Base-by-base conservation (phyloP, 1,140 invertebrate genomes). In the Aphaenogaster rudis region DNA sequence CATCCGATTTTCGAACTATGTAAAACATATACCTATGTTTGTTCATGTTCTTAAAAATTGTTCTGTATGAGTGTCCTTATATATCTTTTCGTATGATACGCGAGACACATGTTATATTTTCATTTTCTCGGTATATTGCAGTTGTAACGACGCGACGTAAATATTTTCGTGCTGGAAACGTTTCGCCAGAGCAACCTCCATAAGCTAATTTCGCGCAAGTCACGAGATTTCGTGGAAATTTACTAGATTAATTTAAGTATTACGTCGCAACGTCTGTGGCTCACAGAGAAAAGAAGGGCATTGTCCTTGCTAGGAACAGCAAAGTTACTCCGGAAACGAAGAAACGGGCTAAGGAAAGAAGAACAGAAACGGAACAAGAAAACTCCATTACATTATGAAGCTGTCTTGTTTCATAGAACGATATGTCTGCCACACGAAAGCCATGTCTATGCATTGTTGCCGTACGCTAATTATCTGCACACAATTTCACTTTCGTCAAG, bases 311-410 rank as follows among this genome's bases (percentile, higher is more conserved):
- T 21, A 79, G 21, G 15, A 71, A 66, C 59, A 33, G 66, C 48
- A n/a, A 87, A 87, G 86, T 87, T 87, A 87, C 79, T 71, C 21
- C 78, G 86, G 78, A 87, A 82, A 71, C 64, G 66, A 82, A 82
- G 86, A 69, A 82, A 71, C 86, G 67, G 78, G 21, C 54, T 28
- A 21, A 87, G 52, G 54, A 86, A 86, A 86, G 64, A 86, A 86
- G 66, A 81, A 17, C 66, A 82, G 86, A 52, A 81, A 69, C 67
- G 57, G 36, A 71, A 87, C 86, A 71, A 82, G 86, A 82, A 82
- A 87, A 87, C 64, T 87, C 86, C 86, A 87, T 87, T 87, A 69
- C 66, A 36, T 81, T 82, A 71, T 48, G 66, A 64, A 77, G 50
- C 59, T 86, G 63, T 13, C 48, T 67, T 59, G 77, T 54, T 89